phyloP scores from a whole-genome alignment of 2,888 invertebrate genomes.

The Trachelus tabidus region DNA sequence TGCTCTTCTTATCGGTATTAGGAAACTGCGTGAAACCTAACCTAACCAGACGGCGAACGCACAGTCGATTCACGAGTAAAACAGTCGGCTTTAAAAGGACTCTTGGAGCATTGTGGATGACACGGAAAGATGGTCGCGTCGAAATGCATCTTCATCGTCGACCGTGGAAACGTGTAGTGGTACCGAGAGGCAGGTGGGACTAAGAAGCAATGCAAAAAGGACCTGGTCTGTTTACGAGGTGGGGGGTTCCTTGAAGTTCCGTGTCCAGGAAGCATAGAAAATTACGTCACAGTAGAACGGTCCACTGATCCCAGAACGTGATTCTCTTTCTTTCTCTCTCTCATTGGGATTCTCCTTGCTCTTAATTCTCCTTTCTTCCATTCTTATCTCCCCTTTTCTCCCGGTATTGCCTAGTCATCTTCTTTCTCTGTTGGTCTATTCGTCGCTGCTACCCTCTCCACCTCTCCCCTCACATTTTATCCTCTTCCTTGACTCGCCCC shows the following conservation, averaged over 20 bases:
- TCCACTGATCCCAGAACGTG: slow-evolving; percentile 3
- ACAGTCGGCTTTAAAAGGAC: no score
- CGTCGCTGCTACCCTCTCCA: slow-evolving; percentile 4
- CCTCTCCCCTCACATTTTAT: slow-evolving; percentile 1
- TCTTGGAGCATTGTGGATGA: no score
- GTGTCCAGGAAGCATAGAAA: slow-evolving; percentile 2
- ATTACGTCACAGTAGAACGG: slow-evolving; percentile 4
- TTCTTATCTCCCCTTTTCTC: slow-evolving; percentile 11
- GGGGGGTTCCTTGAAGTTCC: neutral
- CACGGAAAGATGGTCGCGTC: no score
- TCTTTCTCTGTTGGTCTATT: slow-evolving; percentile 6
- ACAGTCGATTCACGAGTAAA: no score
- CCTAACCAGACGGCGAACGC: no score
- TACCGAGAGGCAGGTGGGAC: no score
- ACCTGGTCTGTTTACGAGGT: no score
- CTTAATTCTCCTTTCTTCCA: slow-evolving; percentile 13
- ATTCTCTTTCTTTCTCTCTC: slow-evolving; percentile 15
- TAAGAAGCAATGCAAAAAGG: no score
- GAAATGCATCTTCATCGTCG: no score
- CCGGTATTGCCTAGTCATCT: neutral
- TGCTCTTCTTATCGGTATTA: no score
- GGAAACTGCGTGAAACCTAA: no score
- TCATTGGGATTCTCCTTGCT: slow-evolving; percentile 1
- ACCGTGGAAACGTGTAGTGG: no score
- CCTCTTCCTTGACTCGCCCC: slow-evolving; percentile 7